Base-by-base conservation (phyloP, 2,888 invertebrate species). In the Biston stratarius region DNA sequence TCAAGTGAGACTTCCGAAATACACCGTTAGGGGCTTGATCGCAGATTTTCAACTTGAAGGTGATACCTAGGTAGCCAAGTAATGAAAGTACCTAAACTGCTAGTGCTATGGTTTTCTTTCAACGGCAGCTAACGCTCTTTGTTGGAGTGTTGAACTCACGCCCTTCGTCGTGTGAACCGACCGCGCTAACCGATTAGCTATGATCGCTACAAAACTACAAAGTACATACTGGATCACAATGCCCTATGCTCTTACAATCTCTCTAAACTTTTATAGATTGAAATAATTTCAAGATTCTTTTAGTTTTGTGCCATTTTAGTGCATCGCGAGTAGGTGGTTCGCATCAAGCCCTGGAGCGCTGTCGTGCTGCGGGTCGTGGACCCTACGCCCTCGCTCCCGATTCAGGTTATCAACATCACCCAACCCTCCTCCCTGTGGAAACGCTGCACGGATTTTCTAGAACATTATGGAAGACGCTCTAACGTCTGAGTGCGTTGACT, bases 361-460 rank as follows among this genome's bases (percentile, higher is more conserved):
- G 87, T 89, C 87, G 87, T 86, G 88, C 85, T 76, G 79, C 77
- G 90, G 92, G 92, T 93, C 90, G 77, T 83, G 88, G 90, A 92
- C 91, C 92, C 88, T 91, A 74, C 85, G 83, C 80, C 90, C 89
- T 89, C 90, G 91, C 89, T 91, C 92, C 85, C 89, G 83, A 91
- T 92, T 88, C 92, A 90, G 93, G 93, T 91, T 92, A 93, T 92
- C 92, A 91, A 90, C 92, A 83, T 83, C 86, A 79, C 72, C 80
- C 78, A 83, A 83, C 83, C 79, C 81, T 83, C 79, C 76, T 72
- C 74, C 77, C 74, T 67, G 75, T 81, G 76, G 80, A 80, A 88
- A 83, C 84, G 86, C 87, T 91, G 90, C 90, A 91, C 87, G 88
- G 90, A 92, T 89, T 90, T 88, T 91, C 90, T 86, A 88, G 81